These are phyloP conservation scores for Enteromius anoplus DNA, from an alignment of 2,797 vertebrate genomes.

Conservation along the genomic window DNA sequence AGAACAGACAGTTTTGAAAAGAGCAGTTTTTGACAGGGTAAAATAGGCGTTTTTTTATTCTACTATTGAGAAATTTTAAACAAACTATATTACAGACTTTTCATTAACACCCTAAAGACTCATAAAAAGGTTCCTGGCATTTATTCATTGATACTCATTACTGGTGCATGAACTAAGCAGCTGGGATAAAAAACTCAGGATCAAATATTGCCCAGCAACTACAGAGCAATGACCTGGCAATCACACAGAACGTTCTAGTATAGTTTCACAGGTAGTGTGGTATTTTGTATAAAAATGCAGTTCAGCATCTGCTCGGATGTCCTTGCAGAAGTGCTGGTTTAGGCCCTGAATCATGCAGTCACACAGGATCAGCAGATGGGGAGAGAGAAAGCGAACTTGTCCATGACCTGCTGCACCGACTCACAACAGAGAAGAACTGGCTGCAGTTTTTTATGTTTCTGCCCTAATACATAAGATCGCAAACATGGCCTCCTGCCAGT, in stretches of 20 bases:
- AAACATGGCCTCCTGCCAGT: conserved; percentile 45
- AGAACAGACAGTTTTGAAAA: too few relatives aligned
- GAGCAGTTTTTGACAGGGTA: too few relatives aligned
- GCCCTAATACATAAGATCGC: conserved; percentile 18
- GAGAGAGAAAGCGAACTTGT: neutral
- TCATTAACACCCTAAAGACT: too few relatives aligned
- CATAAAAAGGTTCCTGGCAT: neutral
- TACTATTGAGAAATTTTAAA: too few relatives aligned
- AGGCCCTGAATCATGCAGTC: conserved; percentile 1
- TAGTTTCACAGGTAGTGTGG: neutral
- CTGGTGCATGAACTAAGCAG: neutral
- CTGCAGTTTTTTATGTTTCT: conserved; percentile 16
- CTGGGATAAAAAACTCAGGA: neutral
- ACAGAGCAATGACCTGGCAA: neutral
- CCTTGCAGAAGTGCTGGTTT: conserved; percentile 7
- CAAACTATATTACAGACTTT: too few relatives aligned
- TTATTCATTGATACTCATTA: neutral
- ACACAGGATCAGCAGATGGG: conserved; percentile 7
- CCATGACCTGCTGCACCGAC: conserved; percentile 1
- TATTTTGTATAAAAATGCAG: neutral
- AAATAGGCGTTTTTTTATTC: too few relatives aligned
- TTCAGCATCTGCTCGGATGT: conserved; percentile 11
- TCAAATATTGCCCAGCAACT: neutral
- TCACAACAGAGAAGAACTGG: neutral
- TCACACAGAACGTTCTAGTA: neutral